phyloP scores from a whole-genome alignment of 2,113 vertebrate genomes.

The Nothobranchius furzeri region DNA sequence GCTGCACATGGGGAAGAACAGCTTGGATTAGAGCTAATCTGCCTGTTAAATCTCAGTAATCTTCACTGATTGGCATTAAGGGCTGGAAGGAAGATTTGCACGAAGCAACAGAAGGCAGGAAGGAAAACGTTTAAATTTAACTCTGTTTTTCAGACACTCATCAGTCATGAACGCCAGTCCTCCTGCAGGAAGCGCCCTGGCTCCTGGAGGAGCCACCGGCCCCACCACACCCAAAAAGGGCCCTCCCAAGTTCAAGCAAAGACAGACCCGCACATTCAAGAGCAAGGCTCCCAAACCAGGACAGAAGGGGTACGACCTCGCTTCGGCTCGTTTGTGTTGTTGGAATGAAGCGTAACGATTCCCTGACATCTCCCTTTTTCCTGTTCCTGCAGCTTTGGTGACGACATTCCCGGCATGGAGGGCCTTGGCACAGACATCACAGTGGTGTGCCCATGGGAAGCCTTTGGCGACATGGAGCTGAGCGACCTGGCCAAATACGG shows the following conservation, averaged over 20 bases:
- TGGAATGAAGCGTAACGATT: no score
- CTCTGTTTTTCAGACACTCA: slow-evolving; percentile 34
- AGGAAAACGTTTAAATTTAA: not conserved
- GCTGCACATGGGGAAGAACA: slow-evolving; percentile 35
- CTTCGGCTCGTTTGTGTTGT: not conserved
- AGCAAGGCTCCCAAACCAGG: slow-evolving; percentile 98
- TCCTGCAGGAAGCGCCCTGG: slow-evolving; percentile 81
- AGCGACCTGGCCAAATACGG: slow-evolving; percentile 96
- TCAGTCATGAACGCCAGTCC: slow-evolving; percentile 78
- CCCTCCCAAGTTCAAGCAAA: slow-evolving; percentile 97
- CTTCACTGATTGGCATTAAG: slow-evolving; percentile 47
- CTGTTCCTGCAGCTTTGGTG: slow-evolving; percentile 84
- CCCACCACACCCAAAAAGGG: slow-evolving; percentile 93
- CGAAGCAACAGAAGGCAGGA: not conserved
- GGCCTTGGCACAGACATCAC: slow-evolving; percentile 95
- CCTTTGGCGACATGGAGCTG: slow-evolving; percentile 97
- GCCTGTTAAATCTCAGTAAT: slow-evolving; percentile 64
- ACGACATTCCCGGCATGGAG: slow-evolving; percentile 98
- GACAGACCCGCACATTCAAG: slow-evolving; percentile 95
- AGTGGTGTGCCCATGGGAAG: slow-evolving; percentile 98
- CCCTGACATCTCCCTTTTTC: not conserved
- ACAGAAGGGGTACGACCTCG: slow-evolving; percentile 85
- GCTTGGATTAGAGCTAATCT: slow-evolving; percentile 71
- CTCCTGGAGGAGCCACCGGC: slow-evolving; percentile 60
- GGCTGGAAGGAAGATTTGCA: slow-evolving; percentile 43